Evolutionary conservation across 2,113 vertebrate species (phyloP), one percentile per base, ranked within the genome.

Genomic region (Diglossa brunneiventris): DNA sequence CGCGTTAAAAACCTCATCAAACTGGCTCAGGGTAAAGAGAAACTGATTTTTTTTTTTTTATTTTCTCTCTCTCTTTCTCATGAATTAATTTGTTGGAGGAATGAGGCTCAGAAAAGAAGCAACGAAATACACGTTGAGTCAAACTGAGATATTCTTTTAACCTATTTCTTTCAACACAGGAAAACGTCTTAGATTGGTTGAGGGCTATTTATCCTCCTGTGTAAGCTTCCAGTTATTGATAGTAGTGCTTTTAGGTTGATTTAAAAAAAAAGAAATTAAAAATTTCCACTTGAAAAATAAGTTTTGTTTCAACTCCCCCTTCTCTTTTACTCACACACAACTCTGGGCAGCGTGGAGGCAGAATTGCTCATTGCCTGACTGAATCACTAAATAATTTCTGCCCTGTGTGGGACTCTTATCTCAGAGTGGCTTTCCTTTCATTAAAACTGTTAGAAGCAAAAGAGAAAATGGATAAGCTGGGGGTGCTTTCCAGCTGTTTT

Each of bases 61-160:
- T n/a, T n/a, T 20, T 3, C 13, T 10, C 62, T 18, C 35, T 31
- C 21, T 26, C 3, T 37, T 37, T 42, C 47, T 87, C 30, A 12
- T 30, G 13, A 90, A 80, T 67, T 70, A 24, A 35, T 90, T 90
- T 69, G 59, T 67, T 47, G 27, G 75, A 66, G 72, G 79, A 88
- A 70, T 13, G 79, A 95, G 35, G 39, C 76, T 90, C 9, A 2
- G 27, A 89, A 46, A 86, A 4, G 7, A 50, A 67, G 50, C 19
- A 56, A 30, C 30, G 33, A 91, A 86, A 73, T 7, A 37, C 10
- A 8, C 0, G 3, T 77, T 83, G 92, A 96, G 84, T 96, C 82
- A 94, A 91, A 94, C 68, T 26, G 89, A 93, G 63, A 89, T 50
- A 49, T 9, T 89, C 55, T 47, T 77, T 81, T 37, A 93, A 77